Conservation (phyloP, 2,113 vertebrate species). For the Spermophilus dauricus region DNA sequence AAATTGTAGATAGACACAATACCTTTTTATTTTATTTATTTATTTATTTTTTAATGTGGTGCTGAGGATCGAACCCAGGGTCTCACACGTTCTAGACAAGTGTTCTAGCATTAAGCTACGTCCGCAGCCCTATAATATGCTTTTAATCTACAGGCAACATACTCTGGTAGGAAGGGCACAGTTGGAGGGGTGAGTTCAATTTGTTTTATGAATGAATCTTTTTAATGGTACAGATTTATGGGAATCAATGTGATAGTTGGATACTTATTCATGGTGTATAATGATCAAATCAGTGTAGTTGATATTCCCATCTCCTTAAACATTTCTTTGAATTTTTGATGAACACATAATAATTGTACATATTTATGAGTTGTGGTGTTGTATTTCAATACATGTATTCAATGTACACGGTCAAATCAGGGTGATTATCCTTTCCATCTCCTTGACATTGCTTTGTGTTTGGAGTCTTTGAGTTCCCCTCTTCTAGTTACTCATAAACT, state of each 20-base stretch:
- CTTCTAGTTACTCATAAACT: background rate
- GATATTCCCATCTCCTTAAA: background rate
- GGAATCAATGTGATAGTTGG: background rate
- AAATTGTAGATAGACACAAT: too few relatives aligned
- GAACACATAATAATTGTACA: background rate
- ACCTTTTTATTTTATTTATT: too few relatives aligned
- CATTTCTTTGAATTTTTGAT: background rate
- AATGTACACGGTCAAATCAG: background rate
- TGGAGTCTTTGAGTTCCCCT: background rate
- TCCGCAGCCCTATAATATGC: too few relatives aligned
- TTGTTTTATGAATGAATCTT: background rate
- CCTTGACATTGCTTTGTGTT: background rate
- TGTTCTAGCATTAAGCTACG: too few relatives aligned
- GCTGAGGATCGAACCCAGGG: too few relatives aligned
- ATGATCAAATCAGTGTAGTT: background rate
- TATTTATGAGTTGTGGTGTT: too few relatives aligned
- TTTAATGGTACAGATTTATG: background rate
- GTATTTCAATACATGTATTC: background rate
- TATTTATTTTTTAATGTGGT: too few relatives aligned
- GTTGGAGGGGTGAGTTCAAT: background rate
- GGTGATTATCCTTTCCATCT: background rate
- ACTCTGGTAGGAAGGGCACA: background rate
- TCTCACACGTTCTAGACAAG: too few relatives aligned
- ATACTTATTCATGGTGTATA: background rate
- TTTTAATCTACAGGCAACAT: background rate